These are phyloP conservation scores for Pterostichus madidus DNA, from an alignment of 2,888 invertebrate species.

Conservation along the genomic window DNA sequence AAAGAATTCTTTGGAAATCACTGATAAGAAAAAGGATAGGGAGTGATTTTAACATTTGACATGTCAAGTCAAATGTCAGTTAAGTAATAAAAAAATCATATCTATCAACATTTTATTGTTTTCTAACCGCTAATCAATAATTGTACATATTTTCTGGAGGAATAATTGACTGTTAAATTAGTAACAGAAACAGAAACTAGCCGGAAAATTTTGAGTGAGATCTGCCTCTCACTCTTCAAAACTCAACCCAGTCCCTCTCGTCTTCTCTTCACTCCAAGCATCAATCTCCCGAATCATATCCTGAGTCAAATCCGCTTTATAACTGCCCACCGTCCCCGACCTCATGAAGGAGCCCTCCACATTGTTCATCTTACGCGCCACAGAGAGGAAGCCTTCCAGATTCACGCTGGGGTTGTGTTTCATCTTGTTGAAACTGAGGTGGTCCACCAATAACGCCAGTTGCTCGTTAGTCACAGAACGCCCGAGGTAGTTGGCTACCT, in stretches of 20 bases:
- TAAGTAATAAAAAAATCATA: too few species aligned
- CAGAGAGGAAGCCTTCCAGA: conserved; percentile 72
- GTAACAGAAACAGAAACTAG: too few species aligned
- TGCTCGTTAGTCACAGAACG: conserved; percentile 18
- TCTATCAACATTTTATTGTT: too few species aligned
- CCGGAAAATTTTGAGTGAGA: too few species aligned
- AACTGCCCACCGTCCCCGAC: conserved; percentile 74
- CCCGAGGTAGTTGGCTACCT: conserved; percentile 63
- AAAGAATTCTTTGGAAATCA: too few species aligned
- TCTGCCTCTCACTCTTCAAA: conserved; percentile 2
- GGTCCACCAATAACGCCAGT: conserved; percentile 4
- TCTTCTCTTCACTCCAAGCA: conserved; percentile 82
- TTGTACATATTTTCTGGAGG: too few species aligned
- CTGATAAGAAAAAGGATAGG: too few species aligned
- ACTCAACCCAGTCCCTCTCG: conserved; percentile 79
- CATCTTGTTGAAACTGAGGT: conserved; percentile 74
- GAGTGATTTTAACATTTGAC: too few species aligned
- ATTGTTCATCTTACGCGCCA: conserved; percentile 70
- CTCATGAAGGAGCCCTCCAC: conserved; percentile 75
- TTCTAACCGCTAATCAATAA: too few species aligned
- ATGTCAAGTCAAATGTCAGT: too few species aligned
- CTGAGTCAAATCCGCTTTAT: conserved; percentile 80
- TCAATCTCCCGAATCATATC: conserved; percentile 85
- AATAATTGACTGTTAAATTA: too few species aligned
- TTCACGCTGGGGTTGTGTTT: conserved; percentile 79